These are phyloP conservation scores for Drosophila antonietae DNA, from an alignment of 2,888 invertebrate genomes.

Conservation along the genomic window DNA sequence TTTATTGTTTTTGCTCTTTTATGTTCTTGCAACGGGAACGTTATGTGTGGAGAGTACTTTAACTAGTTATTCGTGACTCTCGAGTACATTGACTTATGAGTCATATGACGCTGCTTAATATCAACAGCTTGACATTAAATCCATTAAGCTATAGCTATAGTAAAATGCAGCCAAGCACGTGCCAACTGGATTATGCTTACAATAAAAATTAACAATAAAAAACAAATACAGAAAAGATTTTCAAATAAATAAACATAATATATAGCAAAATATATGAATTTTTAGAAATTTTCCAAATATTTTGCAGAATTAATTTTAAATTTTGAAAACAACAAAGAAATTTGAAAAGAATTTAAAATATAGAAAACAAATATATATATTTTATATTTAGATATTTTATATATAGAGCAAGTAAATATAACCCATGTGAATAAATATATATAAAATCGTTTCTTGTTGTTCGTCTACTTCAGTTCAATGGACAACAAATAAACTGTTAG, in stretches of 20 bases:
- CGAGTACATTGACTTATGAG: slow-evolving; percentile 42
- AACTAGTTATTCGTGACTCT: slow-evolving; percentile 16
- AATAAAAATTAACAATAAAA: neutral
- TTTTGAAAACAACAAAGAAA: slow-evolving; percentile 2
- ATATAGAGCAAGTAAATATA: slow-evolving; percentile 12
- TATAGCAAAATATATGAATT: neutral
- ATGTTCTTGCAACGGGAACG: slow-evolving; percentile 21
- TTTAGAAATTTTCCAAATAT: neutral
- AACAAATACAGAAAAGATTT: neutral
- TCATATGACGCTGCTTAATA: slow-evolving; percentile 28
- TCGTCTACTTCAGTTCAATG: slow-evolving; percentile 23
- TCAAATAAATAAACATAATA: neutral
- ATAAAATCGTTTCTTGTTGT: neutral
- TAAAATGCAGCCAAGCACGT: slow-evolving; percentile 9
- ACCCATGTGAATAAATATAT: neutral
- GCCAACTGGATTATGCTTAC: slow-evolving; percentile 1
- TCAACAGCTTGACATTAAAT: slow-evolving; percentile 7
- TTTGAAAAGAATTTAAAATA: neutral
- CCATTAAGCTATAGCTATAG: neutral
- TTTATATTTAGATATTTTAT: neutral
- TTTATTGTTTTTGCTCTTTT: slow-evolving; percentile 48
- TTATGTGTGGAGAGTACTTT: slow-evolving; percentile 35
- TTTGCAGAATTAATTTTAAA: neutral
- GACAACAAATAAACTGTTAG: slow-evolving; percentile 31
- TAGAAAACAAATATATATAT: neutral